Conservation (phyloP, 2,113 vertebrate genomes). For the Colistium nudipinnis region DNA sequence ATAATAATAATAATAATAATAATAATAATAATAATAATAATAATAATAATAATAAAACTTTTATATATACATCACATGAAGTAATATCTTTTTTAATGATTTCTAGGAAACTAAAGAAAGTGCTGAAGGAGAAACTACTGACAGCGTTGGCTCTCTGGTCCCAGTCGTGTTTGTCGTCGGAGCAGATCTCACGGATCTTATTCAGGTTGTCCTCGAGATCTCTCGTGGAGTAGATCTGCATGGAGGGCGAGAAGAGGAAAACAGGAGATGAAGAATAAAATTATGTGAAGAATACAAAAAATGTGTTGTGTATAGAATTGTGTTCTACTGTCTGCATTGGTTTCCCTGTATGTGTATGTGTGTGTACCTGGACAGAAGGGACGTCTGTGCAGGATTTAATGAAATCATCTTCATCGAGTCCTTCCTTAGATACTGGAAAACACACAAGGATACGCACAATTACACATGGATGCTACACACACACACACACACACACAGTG, state of each 20-base stretch:
- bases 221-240: conserved; percentile 93
- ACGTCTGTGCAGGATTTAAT: conserved; percentile 95
- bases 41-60: not conserved
- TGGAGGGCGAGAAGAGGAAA: conserved; percentile 2
- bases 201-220: conserved; percentile 98
- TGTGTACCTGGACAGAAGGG: conserved; percentile 89
- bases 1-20: not conserved
- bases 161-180: conserved; percentile 99
- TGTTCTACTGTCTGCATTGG: not conserved
- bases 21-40: conserved; percentile 1
- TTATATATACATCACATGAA: no score
- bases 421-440: conserved; percentile 89
- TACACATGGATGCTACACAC: conserved; percentile 11
- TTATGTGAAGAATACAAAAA: not conserved
- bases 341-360: conserved; percentile 1
- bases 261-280: not conserved
- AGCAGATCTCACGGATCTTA: conserved; percentile 97
- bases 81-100: no score
- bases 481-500: conserved; percentile 5
- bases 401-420: conserved; percentile 95
- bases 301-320: not conserved
- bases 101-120: not conserved
- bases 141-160: conserved; percentile 94
- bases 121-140: conserved; percentile 37
- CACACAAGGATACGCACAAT: conserved; percentile 15